Base-by-base conservation (phyloP, 1,140 invertebrate species). In the Augochlora pura region DNA sequence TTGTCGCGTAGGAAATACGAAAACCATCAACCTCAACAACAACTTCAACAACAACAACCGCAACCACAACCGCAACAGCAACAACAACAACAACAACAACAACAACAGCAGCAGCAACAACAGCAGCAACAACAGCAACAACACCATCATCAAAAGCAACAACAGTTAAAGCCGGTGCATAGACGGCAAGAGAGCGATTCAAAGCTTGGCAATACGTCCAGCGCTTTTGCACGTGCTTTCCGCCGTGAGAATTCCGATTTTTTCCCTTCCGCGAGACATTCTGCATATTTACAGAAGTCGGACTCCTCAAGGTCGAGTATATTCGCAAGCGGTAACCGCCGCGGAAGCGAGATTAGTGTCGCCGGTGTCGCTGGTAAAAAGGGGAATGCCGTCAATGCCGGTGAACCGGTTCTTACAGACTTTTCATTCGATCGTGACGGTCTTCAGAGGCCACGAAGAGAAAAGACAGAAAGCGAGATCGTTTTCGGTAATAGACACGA, bases 401-500 rank as follows among this genome's bases (percentile, higher is more conserved):
- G 95, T 25, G 96, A 97, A 86, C 96, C 96, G 3, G 92, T 96
- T 16, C 90, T 96, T 21, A 96, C 95, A 9, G 96, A 96, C 88
- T 96, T 96, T 79, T 94, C 95, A 38, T 95, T 95, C 89, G 94
- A 94, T 88, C 94, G 94, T 42, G 94, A 94, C 6, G 88, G 91
- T 81, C 88, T 87, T 38, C 91, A 95, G 81, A 94, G 95, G 87
- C 96, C 96, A 25, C 94, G 97, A 85, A 94, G 97, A 82, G 96
- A 97, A 94, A 97, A 97, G 93, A 97, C 97, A 87, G 97, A 97
- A 92, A 96, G 96, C 73, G 96, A 97, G 90, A 97, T 97, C 88
- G 94, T 97, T 54, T 94, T 96, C 87, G 94, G 95, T 82, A 95
- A 94, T 94, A 92, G 86, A 86, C 89, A 82, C 77, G 93, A 90